phyloP scores from a whole-genome alignment of 2,888 invertebrate species.

The Anodontia alba region DNA sequence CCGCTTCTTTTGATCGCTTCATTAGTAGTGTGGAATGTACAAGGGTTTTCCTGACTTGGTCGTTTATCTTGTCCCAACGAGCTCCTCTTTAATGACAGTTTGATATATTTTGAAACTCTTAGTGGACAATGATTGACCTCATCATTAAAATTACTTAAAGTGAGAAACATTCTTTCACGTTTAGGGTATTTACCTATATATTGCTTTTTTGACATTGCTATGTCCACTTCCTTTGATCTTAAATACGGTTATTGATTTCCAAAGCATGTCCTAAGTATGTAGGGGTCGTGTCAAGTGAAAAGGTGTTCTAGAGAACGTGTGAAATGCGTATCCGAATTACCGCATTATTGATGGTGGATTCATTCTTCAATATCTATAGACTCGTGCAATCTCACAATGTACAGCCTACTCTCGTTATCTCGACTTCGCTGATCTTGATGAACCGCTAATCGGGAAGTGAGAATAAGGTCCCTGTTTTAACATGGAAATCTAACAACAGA shows the following conservation, averaged over 20 bases:
- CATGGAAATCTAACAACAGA: too few species aligned
- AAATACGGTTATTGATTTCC: background rate
- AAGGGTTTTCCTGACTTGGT: slow-evolving; percentile 29
- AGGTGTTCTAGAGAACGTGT: too few species aligned
- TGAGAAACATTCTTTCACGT: background rate
- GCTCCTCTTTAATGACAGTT: slow-evolving; percentile 45
- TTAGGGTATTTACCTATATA: background rate
- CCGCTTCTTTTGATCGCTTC: slow-evolving; percentile 35
- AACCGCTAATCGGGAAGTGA: too few species aligned
- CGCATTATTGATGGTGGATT: too few species aligned
- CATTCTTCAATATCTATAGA: too few species aligned
- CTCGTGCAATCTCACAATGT: too few species aligned
- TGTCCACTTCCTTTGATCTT: background rate
- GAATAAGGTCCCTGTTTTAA: too few species aligned
- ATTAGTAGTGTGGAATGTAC: slow-evolving; percentile 39
- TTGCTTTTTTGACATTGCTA: background rate
- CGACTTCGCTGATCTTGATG: too few species aligned
- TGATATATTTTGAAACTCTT: slow-evolving; percentile 42
- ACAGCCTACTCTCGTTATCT: too few species aligned
- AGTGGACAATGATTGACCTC: slow-evolving; percentile 40
- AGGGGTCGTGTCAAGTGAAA: too few species aligned
- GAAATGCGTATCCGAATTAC: too few species aligned
- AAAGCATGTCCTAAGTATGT: background rate
- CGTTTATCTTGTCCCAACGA: slow-evolving; percentile 47
- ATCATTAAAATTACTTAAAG: slow-evolving; percentile 16